Evolutionary conservation across 2,888 invertebrate species (phyloP), one percentile per base, ranked within the genome.

Genomic region (Chrysopilus asiliformis): DNA sequence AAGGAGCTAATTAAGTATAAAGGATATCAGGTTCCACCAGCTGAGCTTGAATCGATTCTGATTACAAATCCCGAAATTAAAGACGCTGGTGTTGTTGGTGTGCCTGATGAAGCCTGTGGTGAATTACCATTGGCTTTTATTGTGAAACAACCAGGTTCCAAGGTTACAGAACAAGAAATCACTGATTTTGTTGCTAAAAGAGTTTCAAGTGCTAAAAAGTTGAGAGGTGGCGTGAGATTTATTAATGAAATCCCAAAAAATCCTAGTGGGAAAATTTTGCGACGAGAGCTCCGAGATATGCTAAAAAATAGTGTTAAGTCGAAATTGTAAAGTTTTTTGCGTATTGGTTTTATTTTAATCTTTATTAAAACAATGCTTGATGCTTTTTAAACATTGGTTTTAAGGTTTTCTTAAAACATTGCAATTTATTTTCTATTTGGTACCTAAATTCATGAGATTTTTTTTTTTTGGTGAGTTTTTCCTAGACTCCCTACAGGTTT

Each of bases 1-100:
- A 91, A 91, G 56, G 89, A 90, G 55, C 72, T 91, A 17, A 90
- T 91, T 51, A 91, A 91, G 58, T 87, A 85, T 53, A 89, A 90
- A 58, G 87, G 79, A 27, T 81, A 76, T 51, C 79, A 84, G 71
- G 82, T 84, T 48, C 79, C 89, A 1, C 90, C 90, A 3, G 87
- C 89, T 2, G 90, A 91, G 64, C 60, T 93, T 26, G 91, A 93
- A 60, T 77, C 76, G 12, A 51, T 90, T 32, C 58, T 91, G 25
- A 62, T 86, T 34, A 73, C 73, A 24, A 75, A 83, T 64, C 66
- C 71, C 1, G 71, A 70, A 36, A 72, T 90, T 33, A 70, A 72
- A 37, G 87, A 90, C 53, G 79, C 72, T 15, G 89, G 81, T 22
- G 90, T 91, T 22, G 72, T 87, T 50, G 90, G 87, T 12, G 56